A percentile compares a stretch with the other conserved stretches of the same genome.
These are phyloP conservation scores for Anguilla anguilla DNA, from an alignment of 2,797 vertebrate species.

Conservation along the genomic window DNA sequence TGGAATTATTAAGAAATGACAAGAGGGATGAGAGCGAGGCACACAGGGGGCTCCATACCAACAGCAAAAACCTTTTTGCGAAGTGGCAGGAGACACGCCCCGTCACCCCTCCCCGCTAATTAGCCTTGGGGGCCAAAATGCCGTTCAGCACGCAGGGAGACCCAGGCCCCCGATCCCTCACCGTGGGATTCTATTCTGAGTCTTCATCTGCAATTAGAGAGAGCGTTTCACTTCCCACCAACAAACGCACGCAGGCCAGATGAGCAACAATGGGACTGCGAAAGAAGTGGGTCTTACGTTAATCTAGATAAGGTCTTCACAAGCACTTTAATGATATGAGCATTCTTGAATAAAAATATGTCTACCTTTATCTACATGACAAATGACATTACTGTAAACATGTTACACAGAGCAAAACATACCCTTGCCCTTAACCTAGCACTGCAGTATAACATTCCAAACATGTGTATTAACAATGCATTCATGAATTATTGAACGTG, in stretches of 20 bases:
- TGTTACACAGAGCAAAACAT: background rate
- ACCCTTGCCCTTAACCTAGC: background rate
- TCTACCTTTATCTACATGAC: background rate
- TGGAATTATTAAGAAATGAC: slow-evolving; percentile 35
- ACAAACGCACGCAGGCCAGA: background rate
- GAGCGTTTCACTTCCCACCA: slow-evolving; percentile 38
- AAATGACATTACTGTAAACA: background rate
- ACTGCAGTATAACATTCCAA: background rate
- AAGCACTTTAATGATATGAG: background rate
- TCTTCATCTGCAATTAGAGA: slow-evolving; percentile 60
- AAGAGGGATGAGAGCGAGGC: slow-evolving; percentile 35
- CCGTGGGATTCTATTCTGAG: slow-evolving; percentile 42
- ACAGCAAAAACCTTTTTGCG: slow-evolving; percentile 29
- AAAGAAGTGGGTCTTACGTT: background rate
- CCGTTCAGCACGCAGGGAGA: slow-evolving; percentile 33
- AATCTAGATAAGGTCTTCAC: background rate
- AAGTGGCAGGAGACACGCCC: slow-evolving; percentile 18
- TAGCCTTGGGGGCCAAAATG: slow-evolving; percentile 40
- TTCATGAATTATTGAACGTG: background rate
- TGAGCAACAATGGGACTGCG: background rate
- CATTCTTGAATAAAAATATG: background rate
- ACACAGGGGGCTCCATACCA: slow-evolving; percentile 1
- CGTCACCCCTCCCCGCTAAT: slow-evolving; percentile 40
- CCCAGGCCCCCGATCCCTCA: slow-evolving; percentile 44
- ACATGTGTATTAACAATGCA: background rate